Base-by-base conservation (phyloP, 1,140 invertebrate genomes). In the Lethocerus indicus region DNA sequence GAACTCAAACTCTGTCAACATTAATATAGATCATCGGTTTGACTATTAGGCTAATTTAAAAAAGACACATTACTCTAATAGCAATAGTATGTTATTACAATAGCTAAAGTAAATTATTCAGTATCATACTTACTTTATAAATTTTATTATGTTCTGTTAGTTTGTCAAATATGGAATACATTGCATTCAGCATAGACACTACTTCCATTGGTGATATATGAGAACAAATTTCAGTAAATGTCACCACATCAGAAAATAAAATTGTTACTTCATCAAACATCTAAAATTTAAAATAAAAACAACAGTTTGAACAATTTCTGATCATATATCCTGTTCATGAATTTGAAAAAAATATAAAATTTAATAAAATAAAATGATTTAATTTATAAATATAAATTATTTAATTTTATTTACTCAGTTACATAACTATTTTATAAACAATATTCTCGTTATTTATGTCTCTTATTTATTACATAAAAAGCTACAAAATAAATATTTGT, bases 201-300 rank as follows among this genome's bases (percentile, higher is more conserved):
- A 95, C 91, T 62, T 94, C 85, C 88, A 95, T 89, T 0, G 92
- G 92, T 0, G 85, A 87, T 53, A 96, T 90, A 47, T 87, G 72
- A 54, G 86, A 89, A 60, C 92, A 97, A 57, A 97, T 96, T 64
- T 91, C 85, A 0, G 91, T 95, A 64, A 98, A 98, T 0, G 85
- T 92, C 0, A 96, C 92, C 3, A 97, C 90, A 63, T 98, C 92
- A 13, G 89, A 94, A 67, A 96, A 96, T 12, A 97, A 69, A 50
- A 97, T 92, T 0, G 91, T 93, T 0, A 95, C 91, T 57, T 76
- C 84, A 56, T 96, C 84, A 63, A 96, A 96, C 74, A 90, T 89
- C 90, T 93, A 49, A 32, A 51, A 49, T 21, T 20, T 1, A n/a
- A 39, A 13, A 20, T 9, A 20, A 25, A 54, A 46, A 47, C 35